Evolutionary conservation across 2,797 vertebrate species (phyloP), one percentile per base, ranked within the genome.

Genomic region (Scarus forsteni): DNA sequence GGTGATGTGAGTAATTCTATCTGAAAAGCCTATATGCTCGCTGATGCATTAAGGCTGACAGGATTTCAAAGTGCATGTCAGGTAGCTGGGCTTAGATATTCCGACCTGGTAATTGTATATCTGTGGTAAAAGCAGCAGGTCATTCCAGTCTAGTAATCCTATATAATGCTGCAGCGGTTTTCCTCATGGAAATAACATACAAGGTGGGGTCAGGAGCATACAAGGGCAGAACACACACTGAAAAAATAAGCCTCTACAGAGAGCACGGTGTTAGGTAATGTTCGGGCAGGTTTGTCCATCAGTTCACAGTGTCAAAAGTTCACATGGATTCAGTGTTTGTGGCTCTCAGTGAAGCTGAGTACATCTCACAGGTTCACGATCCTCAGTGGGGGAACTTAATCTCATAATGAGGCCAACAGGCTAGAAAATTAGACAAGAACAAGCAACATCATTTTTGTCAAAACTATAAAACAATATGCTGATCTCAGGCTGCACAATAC

Each of bases 91-190:
- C 86, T 84, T 79, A 86, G 77, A 85, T 85, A 90, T 79, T 90
- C 79, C 84, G 83, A 51, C 66, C 83, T 75, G 46, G 91, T 90
- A 88, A 92, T 89, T 58, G 64, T 88, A 92, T 86, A 81, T 73
- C 70, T 42, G 74, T 75, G 68, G 85, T 84, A 75, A 85, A 85
- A 14, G 69, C 81, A 80, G 72, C 75, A 77, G 81, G 80, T 88
- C 85, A 81, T 81, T 88, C 86, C 71, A 84, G 70, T 80, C 81
- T 76, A 79, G 86, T 91, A 91, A 92, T 89, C 85, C 81, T 91
- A 88, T 87, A 89, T 88, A 84, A 83, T 61, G 53, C 35, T 0
- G 53, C 66, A 78, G 67, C 71, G 72, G 85, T 79, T 77, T 53
- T 70, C 52, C 70, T 61, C 50, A 54, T 79, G 73, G 63, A 83